phyloP scores from a whole-genome alignment of 1,140 invertebrate genomes.

The Leptopilina clavipes region DNA sequence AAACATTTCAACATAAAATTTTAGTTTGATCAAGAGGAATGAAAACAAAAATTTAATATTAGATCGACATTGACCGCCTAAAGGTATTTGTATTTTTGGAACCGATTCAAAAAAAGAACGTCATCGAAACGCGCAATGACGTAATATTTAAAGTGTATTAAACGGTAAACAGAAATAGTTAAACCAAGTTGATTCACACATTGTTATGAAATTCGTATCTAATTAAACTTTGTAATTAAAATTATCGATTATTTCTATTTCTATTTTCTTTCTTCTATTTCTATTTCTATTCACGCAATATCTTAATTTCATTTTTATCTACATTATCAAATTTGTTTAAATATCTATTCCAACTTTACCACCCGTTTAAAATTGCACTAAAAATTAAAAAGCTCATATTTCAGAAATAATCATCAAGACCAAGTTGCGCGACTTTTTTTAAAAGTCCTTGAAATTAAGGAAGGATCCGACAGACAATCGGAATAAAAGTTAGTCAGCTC shows the following conservation, averaged over 20 bases:
- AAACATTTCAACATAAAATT: neutral
- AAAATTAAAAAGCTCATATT: too few species aligned
- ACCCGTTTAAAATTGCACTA: too few species aligned
- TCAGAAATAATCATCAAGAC: too few species aligned
- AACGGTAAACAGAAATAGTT: constrained; percentile 42
- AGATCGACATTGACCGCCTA: constrained; percentile 64
- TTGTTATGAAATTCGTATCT: neutral
- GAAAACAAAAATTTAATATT: constrained; percentile 51
- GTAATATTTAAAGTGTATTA: constrained; percentile 47
- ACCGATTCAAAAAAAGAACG: constrained; percentile 56
- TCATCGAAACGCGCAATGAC: constrained; percentile 44
- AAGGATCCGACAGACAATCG: too few species aligned
- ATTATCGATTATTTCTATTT: too few species aligned
- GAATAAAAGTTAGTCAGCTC: too few species aligned
- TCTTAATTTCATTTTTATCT: too few species aligned
- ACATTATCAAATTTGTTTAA: too few species aligned
- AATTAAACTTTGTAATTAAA: neutral
- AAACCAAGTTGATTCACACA: neutral
- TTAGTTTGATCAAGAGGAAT: constrained; percentile 42
- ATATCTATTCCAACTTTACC: too few species aligned
- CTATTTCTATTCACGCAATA: neutral
- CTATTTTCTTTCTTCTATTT: too few species aligned
- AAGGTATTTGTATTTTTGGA: constrained; percentile 55
- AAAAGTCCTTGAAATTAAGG: too few species aligned
- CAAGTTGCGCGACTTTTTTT: too few species aligned